phyloP scores from a whole-genome alignment of 2,888 invertebrate genomes.

The Acheta domesticus region DNA sequence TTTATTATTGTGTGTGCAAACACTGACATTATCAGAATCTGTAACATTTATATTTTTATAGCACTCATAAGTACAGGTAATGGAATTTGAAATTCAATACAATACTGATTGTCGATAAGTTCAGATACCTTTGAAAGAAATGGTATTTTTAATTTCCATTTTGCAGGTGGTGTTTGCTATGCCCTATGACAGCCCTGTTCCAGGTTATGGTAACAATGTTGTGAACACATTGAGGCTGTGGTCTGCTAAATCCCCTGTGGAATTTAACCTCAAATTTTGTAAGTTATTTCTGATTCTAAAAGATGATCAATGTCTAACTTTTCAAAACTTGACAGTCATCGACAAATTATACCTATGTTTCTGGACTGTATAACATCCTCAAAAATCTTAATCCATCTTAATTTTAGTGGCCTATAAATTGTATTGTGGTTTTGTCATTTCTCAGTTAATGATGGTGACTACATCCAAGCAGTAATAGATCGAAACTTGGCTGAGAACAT shows the following conservation, averaged over 20 bases:
- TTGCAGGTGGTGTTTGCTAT: constrained; percentile 85
- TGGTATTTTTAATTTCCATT: neutral
- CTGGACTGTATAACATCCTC: too few relatives aligned
- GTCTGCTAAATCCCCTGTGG: constrained; percentile 95
- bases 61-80: too few relatives aligned
- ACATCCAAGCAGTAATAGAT: constrained; percentile 97
- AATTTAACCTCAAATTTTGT: constrained; percentile 96
- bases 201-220: constrained; percentile 96
- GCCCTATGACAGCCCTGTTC: constrained; percentile 98
- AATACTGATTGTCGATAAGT: too few relatives aligned
- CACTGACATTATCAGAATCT: too few relatives aligned
- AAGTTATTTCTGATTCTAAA: constrained; percentile 51
- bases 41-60: too few relatives aligned
- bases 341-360: too few relatives aligned
- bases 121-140: neutral
- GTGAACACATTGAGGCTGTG: constrained; percentile 97
- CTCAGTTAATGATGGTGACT: constrained; percentile 96
- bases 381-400: too few relatives aligned
- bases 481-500: constrained; percentile 98
- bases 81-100: too few relatives aligned
- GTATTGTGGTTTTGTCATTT: constrained; percentile 39
- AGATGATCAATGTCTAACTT: too few relatives aligned
- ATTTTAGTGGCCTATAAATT: neutral
- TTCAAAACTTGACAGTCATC: too few relatives aligned
- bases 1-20: too few relatives aligned